Percentiles rank a stretch among this genome's conserved stretches.
These are phyloP conservation scores for Cheilosia vulpina DNA, from an alignment of 2,888 invertebrate genomes.

Conservation along the genomic window DNA sequence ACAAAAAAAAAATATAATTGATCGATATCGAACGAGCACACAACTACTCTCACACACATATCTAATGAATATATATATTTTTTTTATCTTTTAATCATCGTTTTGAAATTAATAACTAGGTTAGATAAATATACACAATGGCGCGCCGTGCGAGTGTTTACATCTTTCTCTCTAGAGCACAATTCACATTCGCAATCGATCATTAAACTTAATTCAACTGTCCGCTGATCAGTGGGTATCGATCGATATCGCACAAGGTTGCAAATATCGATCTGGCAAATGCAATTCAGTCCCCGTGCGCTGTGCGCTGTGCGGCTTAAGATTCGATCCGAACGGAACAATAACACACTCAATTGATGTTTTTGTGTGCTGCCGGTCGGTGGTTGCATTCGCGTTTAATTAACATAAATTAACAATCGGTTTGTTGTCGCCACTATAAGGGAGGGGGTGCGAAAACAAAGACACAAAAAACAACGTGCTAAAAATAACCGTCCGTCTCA, in stretches of 20 bases:
- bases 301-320: slow-evolving; percentile 9
- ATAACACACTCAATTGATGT: slow-evolving; percentile 20
- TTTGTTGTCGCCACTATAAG: slow-evolving; percentile 33
- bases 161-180: slow-evolving; percentile 20
- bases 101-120: slow-evolving; percentile 52
- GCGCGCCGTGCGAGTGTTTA: slow-evolving; percentile 16
- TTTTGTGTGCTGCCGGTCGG: slow-evolving; percentile 4
- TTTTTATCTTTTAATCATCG: slow-evolving; percentile 25
- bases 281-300: slow-evolving; percentile 6
- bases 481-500: slow-evolving; percentile 52
- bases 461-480: slow-evolving; percentile 7
- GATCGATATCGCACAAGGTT: slow-evolving; percentile 7
- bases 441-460: slow-evolving; percentile 8
- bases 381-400: slow-evolving; percentile 50
- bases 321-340: slow-evolving; percentile 22
- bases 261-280: slow-evolving; percentile 23
- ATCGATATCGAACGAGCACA: slow-evolving; percentile 30
- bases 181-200: slow-evolving; percentile 48
- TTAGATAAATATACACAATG: slow-evolving; percentile 46
- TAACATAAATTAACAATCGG: slow-evolving; percentile 65
- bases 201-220: slow-evolving; percentile 32
- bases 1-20: slow-evolving; percentile 25
- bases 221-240: slow-evolving; percentile 9
- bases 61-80: neutral
- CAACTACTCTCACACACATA: slow-evolving; percentile 26